A percentile compares a stretch with the other conserved stretches of the same genome.
Conservation (phyloP, 2,888 invertebrate species). For the Erpobdella octoculata region DNA sequence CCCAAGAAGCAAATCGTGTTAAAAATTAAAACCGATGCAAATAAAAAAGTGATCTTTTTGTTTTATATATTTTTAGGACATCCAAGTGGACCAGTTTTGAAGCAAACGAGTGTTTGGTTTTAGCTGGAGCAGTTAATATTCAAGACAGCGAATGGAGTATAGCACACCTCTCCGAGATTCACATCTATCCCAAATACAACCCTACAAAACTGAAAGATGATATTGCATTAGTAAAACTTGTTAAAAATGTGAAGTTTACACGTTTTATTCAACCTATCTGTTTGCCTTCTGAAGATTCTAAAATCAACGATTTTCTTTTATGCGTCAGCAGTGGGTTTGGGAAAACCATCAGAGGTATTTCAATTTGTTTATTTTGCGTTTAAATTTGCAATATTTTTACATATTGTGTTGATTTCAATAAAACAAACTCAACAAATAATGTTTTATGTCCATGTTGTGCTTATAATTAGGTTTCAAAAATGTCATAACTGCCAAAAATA, state of each 20-base stretch:
- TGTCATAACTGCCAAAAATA: too few relatives aligned
- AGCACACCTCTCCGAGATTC: too few relatives aligned
- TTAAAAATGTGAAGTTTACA: not conserved
- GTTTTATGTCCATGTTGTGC: too few relatives aligned
- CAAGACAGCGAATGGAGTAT: too few relatives aligned
- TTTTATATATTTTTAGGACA: too few relatives aligned
- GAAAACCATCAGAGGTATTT: not conserved
- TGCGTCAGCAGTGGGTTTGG: slow-evolving; percentile 23
- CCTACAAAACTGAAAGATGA: not conserved
- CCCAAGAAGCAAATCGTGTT: too few relatives aligned
- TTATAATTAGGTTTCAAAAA: too few relatives aligned
- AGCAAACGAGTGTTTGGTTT: not conserved
- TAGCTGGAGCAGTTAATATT: not conserved
- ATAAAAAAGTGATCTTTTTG: too few relatives aligned
- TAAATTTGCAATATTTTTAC: not conserved
- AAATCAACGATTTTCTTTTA: not conserved
- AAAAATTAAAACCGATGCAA: too few relatives aligned
- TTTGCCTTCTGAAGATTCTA: not conserved
- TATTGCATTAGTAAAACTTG: slow-evolving; percentile 8
- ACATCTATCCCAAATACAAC: not conserved
- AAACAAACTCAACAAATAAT: too few relatives aligned
- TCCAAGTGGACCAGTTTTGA: not conserved
- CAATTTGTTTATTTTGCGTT: not conserved
- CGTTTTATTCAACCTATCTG: slow-evolving; percentile 18
- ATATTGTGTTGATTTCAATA: too few relatives aligned